Conservation (phyloP, 2,888 invertebrate genomes). For the Coecobrya sp. region DNA sequence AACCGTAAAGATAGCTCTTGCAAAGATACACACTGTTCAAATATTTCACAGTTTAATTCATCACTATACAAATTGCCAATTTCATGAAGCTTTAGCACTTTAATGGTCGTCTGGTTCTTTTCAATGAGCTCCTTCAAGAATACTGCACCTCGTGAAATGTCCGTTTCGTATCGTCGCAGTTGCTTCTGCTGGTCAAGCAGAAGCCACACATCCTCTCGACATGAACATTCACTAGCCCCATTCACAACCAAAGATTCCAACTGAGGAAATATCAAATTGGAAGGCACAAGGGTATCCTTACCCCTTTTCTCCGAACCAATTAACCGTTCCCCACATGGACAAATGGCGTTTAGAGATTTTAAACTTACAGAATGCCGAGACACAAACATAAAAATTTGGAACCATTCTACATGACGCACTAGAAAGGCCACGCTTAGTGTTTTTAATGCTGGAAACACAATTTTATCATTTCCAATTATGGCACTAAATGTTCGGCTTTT, state of each 20-base stretch:
- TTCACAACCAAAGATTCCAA: conserved; percentile 52
- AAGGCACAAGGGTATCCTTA: conserved; percentile 25
- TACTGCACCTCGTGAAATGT: conserved; percentile 54
- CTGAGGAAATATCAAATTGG: conserved; percentile 41
- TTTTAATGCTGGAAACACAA: conserved; percentile 69
- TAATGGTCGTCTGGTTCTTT: conserved; percentile 53
- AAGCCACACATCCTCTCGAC: conserved; percentile 59
- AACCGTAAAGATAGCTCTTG: conserved; percentile 67
- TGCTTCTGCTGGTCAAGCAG: conserved; percentile 62
- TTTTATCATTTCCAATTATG: conserved; percentile 74
- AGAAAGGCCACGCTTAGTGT: conserved; percentile 70
- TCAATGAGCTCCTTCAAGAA: conserved; percentile 64
- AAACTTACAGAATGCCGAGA: conserved; percentile 61
- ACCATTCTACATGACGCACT: conserved; percentile 78
- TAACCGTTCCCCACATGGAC: conserved; percentile 57
- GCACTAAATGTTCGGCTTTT: conserved; percentile 76
- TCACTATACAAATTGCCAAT: conserved; percentile 71
- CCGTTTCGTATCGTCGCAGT: conserved; percentile 58
- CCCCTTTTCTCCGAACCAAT: neutral
- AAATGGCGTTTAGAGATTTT: conserved; percentile 63
- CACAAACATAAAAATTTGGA: conserved; percentile 77
- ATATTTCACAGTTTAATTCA: conserved; percentile 64
- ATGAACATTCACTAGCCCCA: conserved; percentile 51
- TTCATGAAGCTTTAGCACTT: conserved; percentile 63
- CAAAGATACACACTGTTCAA: conserved; percentile 48